Evolutionary conservation across 2,888 invertebrate genomes (phyloP).

Genomic region (Caenorhabditis virilis): DNA sequence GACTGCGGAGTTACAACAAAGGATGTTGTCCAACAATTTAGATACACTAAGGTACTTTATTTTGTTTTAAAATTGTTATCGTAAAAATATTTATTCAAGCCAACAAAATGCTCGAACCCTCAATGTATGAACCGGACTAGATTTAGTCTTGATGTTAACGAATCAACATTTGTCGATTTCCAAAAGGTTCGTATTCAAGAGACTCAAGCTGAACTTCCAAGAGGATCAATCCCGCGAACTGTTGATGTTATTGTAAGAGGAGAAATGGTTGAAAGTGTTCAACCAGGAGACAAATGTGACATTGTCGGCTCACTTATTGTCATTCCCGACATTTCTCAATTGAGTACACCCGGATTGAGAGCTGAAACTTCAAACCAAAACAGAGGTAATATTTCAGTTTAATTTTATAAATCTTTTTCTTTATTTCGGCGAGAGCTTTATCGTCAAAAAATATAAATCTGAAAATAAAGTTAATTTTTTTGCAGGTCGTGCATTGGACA

Average conservation of each 20-base stretch:
- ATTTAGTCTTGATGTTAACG: slow-evolving; percentile 89
- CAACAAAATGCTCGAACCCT: slow-evolving; percentile 93
- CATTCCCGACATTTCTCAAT: slow-evolving; percentile 89
- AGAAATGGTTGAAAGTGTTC: slow-evolving; percentile 93
- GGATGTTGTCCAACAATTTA: slow-evolving; percentile 96
- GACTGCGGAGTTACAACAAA: slow-evolving; percentile 93
- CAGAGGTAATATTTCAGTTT: slow-evolving; percentile 8
- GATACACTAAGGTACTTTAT: slow-evolving; percentile 77
- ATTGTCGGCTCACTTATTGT: slow-evolving; percentile 95
- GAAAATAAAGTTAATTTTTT: no score
- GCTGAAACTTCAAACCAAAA: slow-evolving; percentile 32
- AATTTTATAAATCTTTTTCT: not conserved
- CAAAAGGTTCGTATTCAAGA: slow-evolving; percentile 97
- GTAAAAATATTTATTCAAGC: slow-evolving; percentile 76
- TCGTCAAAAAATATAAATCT: no score
- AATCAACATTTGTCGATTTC: slow-evolving; percentile 93
- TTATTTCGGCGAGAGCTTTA: no score
- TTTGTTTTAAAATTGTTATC: no score
- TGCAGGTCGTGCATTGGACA: no score
- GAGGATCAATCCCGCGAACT: slow-evolving; percentile 92
- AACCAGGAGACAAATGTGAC: slow-evolving; percentile 85
- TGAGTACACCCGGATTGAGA: slow-evolving; percentile 78
- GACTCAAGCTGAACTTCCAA: slow-evolving; percentile 91
- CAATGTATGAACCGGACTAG: slow-evolving; percentile 88
- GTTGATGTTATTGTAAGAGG: slow-evolving; percentile 91